Percentiles rank a stretch among this genome's conserved stretches.
Conservation (phyloP, 64 coral and sea anemone species). For the Stichodactyla helianthus region DNA sequence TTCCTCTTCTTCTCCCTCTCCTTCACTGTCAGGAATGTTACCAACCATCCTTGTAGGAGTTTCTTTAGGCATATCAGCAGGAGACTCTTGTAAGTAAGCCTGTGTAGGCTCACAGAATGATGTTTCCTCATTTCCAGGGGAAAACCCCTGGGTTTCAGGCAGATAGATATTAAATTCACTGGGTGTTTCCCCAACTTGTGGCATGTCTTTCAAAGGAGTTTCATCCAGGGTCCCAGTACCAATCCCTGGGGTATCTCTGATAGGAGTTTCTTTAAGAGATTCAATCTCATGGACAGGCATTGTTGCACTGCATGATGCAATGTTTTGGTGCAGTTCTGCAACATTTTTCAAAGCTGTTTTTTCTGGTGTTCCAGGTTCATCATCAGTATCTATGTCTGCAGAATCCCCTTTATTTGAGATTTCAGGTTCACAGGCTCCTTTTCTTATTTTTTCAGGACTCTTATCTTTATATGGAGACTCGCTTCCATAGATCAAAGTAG, state of each 20-base stretch:
- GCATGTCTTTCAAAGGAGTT: conserved; percentile 22
- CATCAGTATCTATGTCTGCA: neutral
- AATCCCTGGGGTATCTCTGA: neutral
- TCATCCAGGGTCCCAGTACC: conserved; percentile 22
- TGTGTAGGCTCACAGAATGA: conserved; percentile 16
- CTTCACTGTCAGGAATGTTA: conserved; percentile 14
- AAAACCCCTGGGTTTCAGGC: conserved; percentile 19
- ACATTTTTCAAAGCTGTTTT: neutral
- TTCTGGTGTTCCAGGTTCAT: neutral
- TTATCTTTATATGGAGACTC: conserved; percentile 19
- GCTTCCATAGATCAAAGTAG: conserved; percentile 38
- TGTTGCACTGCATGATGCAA: neutral
- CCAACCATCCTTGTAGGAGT: neutral
- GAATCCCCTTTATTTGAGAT: neutral
- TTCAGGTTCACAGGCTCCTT: neutral
- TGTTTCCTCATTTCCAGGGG: neutral
- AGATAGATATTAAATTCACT: neutral
- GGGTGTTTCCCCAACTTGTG: neutral
- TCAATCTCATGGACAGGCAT: neutral
- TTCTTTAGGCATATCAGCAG: conserved; percentile 1
- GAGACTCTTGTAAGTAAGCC: conserved; percentile 7
- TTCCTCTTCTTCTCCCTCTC: conserved; percentile 11
- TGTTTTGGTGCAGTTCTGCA: neutral
- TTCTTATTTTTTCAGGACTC: conserved; percentile 10
- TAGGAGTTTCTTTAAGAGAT: neutral